These are phyloP conservation scores for Thalassaphorura encarpata DNA, from an alignment of 1,140 invertebrate species.

Conservation along the genomic window DNA sequence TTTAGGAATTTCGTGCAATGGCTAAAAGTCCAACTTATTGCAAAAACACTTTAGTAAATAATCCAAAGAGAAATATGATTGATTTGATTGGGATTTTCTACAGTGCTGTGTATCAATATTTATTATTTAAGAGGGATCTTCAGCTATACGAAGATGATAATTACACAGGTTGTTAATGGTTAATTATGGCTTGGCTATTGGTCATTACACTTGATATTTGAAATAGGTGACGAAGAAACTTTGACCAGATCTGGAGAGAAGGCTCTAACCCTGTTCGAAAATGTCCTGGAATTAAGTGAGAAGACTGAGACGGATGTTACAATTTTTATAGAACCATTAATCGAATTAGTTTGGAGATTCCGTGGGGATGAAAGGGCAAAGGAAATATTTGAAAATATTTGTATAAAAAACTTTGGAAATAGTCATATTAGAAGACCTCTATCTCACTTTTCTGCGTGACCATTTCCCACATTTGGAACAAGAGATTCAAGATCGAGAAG, in stretches of 20 bases:
- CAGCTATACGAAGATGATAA: not conserved
- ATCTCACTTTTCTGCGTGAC: conserved; percentile 15
- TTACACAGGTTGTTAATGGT: not conserved
- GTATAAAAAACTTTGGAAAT: conserved; percentile 11
- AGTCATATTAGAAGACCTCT: conserved; percentile 14
- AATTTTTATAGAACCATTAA: conserved; percentile 20
- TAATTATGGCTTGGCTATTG: not conserved
- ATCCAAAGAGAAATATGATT: conserved; percentile 6
- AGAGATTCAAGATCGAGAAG: not conserved
- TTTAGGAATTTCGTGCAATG: not conserved
- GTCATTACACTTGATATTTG: not conserved
- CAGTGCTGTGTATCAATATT: conserved; percentile 2
- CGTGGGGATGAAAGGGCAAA: not conserved
- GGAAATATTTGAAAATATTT: conserved; percentile 6
- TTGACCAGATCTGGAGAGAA: conserved; percentile 9
- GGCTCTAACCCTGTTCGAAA: conserved; percentile 12
- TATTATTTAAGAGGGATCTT: conserved; percentile 5
- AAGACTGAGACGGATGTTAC: conserved; percentile 10
- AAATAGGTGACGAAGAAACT: not conserved
- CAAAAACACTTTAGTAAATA: not conserved
- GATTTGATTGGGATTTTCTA: conserved; percentile 7
- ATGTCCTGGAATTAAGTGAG: not conserved
- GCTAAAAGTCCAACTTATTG: not conserved
- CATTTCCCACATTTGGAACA: conserved; percentile 11
- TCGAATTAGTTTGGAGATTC: conserved; percentile 12